Evolutionary conservation across 1,140 invertebrate species (phyloP).

Genomic region (Nymphalis io): DNA sequence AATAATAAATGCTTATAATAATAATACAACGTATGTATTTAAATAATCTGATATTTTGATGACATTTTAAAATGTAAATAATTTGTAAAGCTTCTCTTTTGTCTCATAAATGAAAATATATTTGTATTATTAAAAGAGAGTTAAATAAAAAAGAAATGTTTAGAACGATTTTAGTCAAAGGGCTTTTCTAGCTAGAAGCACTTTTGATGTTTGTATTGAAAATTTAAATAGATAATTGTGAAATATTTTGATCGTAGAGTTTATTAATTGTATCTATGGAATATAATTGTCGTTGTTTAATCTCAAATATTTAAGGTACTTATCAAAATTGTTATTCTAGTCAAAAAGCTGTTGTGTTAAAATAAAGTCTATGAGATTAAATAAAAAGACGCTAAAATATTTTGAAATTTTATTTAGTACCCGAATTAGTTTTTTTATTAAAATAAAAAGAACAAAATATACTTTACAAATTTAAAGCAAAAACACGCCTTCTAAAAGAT

Average conservation of each 20-base stretch:
- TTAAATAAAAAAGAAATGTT: neutral
- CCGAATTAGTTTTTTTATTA: no score
- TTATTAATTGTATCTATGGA: constrained; percentile 37
- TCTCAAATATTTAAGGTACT: constrained; percentile 56
- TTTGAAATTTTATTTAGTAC: constrained; percentile 15
- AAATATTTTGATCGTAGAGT: constrained; percentile 19
- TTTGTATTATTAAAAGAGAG: neutral
- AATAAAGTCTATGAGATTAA: constrained; percentile 26
- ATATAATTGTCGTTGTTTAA: constrained; percentile 56
- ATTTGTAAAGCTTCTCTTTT: neutral
- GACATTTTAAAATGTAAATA: constrained; percentile 5
- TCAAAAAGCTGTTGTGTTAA: constrained; percentile 64
- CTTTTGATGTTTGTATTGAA: constrained; percentile 21
- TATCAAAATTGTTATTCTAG: constrained; percentile 69
- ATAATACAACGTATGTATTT: neutral
- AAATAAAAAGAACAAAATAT: no score
- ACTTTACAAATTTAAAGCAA: no score
- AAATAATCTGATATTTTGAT: neutral
- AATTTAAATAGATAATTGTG: constrained; percentile 10
- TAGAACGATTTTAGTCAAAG: constrained; percentile 8
- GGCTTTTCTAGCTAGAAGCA: neutral
- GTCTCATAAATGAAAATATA: neutral
- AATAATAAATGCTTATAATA: neutral
- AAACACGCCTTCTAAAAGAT: no score
- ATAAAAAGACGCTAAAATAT: constrained; percentile 24